Evolutionary conservation across 2,888 invertebrate species (phyloP), one percentile per base, ranked within the genome.

Genomic region (Abscondita cerata): DNA sequence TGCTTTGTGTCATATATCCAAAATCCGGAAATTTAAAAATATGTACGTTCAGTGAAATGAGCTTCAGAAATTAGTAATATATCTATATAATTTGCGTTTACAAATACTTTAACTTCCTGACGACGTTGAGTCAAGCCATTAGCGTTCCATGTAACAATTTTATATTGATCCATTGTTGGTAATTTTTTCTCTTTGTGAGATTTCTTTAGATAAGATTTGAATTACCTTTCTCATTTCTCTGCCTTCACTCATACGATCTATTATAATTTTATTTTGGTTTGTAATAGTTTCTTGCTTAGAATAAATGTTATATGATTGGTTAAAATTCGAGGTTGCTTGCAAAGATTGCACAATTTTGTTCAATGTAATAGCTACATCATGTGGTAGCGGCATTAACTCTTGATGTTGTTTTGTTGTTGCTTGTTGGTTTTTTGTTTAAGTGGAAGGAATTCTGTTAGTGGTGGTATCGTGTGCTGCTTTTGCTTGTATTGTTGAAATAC

Each of bases 391-490:
- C 20, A 12, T 47, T 47, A 11, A 9, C 15, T 33, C 38, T 18
- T 38, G n/a, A n/a, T n/a, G n/a, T n/a, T n/a, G n/a, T n/a, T n/a
- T n/a, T n/a, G n/a, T n/a, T n/a, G n/a, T n/a, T n/a, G n/a, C n/a
- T n/a, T n/a, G 52, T 38, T 52, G 40, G 20, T 51, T 36, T n/a
- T 15, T 6, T 19, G 36, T 18, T 52, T 19, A 31, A 50, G 50
- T 50, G 50, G 31, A 13, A 38, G 40, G 36, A 52, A 18, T 13
- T 52, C 36, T 52, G 36, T 38, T 38, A 52, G 40, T 52, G 40
- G 52, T 36, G 52, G 52, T 38, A 52, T 25, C 18, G 19, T 52
- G 36, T 52, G n/a, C n/a, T 50, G 50, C 50, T 50, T 15, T 50
- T 50, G 50, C 50, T 33, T 51, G 51, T 18, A 36, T 9, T 19